Evolutionary conservation across 37 sponge, comb jelly and placozoan species (phyloP).

Genomic region (Mnemiopsis leidyi): DNA sequence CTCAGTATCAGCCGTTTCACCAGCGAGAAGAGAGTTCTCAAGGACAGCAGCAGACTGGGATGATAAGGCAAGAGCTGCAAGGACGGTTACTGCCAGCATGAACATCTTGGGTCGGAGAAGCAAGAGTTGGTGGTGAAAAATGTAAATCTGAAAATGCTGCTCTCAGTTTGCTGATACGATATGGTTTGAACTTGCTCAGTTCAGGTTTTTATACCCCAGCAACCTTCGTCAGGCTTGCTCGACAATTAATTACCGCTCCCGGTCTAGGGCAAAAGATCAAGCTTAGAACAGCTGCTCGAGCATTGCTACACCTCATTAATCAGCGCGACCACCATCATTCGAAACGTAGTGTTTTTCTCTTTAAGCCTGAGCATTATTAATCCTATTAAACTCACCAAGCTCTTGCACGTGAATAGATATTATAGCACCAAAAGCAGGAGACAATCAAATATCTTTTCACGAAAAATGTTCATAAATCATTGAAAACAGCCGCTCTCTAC

Average conservation of each 20-base stretch:
- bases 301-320: not conserved
- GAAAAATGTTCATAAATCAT: not conserved
- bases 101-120: not conserved
- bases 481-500: not conserved
- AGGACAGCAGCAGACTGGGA: not conserved
- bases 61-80: not conserved
- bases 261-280: no score
- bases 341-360: not conserved
- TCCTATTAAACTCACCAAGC: not conserved
- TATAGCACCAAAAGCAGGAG: not conserved
- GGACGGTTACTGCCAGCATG: not conserved
- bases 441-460: not conserved
- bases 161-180: not conserved
- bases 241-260: not conserved
- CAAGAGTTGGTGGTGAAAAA: no score
- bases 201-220: not conserved
- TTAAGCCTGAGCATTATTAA: not conserved
- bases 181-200: not conserved
- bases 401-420: not conserved
- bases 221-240: not conserved
- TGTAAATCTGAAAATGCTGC: no score
- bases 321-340: not conserved
- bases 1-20: not conserved
- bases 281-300: not conserved
- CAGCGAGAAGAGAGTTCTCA: not conserved